Base-by-base conservation (phyloP, 2,888 invertebrate species). In the Ophraella communa region DNA sequence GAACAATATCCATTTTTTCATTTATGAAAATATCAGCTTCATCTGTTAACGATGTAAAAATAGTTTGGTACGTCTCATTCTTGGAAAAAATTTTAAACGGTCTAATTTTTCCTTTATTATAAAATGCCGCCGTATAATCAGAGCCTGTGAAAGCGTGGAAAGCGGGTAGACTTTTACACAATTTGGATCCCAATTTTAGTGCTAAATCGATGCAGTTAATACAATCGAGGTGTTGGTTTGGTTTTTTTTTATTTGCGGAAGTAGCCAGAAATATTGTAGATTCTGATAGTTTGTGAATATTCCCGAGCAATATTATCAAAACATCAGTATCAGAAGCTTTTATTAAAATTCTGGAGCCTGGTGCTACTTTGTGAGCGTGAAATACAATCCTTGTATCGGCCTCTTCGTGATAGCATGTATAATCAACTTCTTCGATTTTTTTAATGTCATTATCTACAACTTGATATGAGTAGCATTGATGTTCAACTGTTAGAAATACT, bases 131-230 rank as follows among this genome's bases (percentile, higher is more conserved):
- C 8, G 70, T 77, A 60, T 71, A 76, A 67, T 77, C 76, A 57
- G 73, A 74, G 10, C 76, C 76, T 45, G 76, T 77, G 45, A 72
- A 75, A 33, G 76, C 76, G 63, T 78, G 74, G 44, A 74, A 75
- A 30, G 71, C 73, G 11, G 74, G 73, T 20, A 77, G 66, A 67
- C 68, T 60, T 61, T 24, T 18, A 17, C 73, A 74, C 58, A 73
- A 62, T 47, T 27, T 65, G 5, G 23, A 10, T 44, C 73, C 75
- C 42, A 76, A 73, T 49, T 72, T 73, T 18, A 24, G 51, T 11
- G 74, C 70, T 67, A 74, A 68, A 20, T 73, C 67, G 0, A 64
- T 72, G 42, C 72, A 74, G 52, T 70, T 71, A 33, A 72, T 71
- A 51, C 70, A 76, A 65, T 68, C 57, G n/a, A 66, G 44, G n/a